phyloP scores from a whole-genome alignment of 2,797 vertebrate species.

The Falco naumanni region DNA sequence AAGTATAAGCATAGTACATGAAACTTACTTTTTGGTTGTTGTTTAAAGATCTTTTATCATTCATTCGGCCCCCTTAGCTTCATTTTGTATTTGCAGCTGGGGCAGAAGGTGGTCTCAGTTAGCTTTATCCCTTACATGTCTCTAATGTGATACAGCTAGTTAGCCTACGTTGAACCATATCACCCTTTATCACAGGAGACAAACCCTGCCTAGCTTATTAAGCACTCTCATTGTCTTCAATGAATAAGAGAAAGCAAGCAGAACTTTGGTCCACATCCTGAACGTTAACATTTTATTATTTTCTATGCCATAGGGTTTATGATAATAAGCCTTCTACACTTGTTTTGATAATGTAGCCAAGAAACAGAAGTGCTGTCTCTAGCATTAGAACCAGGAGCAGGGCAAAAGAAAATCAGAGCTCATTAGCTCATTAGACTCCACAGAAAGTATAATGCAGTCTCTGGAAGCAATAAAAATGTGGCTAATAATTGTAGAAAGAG shows the following conservation, averaged over 20 bases:
- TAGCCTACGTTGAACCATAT: background rate
- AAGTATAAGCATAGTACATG: background rate
- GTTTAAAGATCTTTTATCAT: background rate
- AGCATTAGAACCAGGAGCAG: constrained; percentile 4
- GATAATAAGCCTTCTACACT: background rate
- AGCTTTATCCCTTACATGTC: background rate
- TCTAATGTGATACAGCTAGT: background rate
- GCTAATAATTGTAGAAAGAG: constrained; percentile 27
- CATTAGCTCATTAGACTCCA: background rate
- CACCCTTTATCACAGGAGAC: background rate
- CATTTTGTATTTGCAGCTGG: background rate
- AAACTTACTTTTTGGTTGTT: background rate
- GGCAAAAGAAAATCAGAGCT: background rate
- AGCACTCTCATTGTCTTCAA: background rate
- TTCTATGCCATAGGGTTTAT: constrained; percentile 1
- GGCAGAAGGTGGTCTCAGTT: background rate
- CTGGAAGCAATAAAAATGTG: constrained; percentile 52
- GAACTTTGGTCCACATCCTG: background rate
- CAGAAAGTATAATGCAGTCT: constrained; percentile 11
- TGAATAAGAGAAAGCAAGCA: background rate
- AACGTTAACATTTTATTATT: background rate
- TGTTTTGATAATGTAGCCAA: constrained; percentile 26
- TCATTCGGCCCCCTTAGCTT: background rate
- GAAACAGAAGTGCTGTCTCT: constrained; percentile 40
- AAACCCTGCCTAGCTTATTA: background rate